Percentiles rank a stretch among this genome's conserved stretches.
phyloP scores from a whole-genome alignment of 2,888 invertebrate genomes.

The Prenolepis imparis region DNA sequence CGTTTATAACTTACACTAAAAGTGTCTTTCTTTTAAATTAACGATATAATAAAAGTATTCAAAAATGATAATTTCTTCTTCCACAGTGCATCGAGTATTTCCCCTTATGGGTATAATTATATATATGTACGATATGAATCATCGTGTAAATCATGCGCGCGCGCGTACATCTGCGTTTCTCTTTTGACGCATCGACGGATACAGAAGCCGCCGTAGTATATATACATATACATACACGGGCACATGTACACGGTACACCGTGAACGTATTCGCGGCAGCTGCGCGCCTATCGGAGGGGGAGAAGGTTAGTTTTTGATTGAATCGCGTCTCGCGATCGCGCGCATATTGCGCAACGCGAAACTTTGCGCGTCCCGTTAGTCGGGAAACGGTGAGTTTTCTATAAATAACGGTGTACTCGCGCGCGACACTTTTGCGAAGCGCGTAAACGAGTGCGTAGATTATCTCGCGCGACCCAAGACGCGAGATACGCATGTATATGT shows the following conservation, averaged over 20 bases:
- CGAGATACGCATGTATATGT: not conserved
- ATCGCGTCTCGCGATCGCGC: slow-evolving; percentile 1
- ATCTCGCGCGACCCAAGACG: not conserved
- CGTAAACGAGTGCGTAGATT: slow-evolving; percentile 9
- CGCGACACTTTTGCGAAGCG: not conserved
- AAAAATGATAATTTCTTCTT: not conserved
- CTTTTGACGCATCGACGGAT: slow-evolving; percentile 51
- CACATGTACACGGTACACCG: not conserved
- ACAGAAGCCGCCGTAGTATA: not conserved
- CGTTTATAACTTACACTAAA: not conserved
- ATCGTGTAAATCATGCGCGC: slow-evolving; percentile 59
- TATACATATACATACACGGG: not conserved
- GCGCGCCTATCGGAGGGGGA: not conserved
- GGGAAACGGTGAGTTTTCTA: slow-evolving; percentile 71
- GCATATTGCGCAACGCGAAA: slow-evolving; percentile 13
- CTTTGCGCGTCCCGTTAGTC: slow-evolving; percentile 44
- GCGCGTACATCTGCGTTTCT: slow-evolving; percentile 51
- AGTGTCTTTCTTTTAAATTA: not conserved
- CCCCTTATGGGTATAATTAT: not conserved
- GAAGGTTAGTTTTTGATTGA: slow-evolving; percentile 25
- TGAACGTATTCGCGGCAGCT: not conserved
- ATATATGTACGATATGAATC: slow-evolving; percentile 6
- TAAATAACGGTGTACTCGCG: slow-evolving; percentile 67
- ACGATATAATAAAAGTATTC: not conserved
- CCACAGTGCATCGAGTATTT: too few species aligned